A percentile compares a stretch with the other conserved stretches of the same genome.
Conservation (phyloP, 2,113 vertebrate genomes). For the Garra rufa region DNA sequence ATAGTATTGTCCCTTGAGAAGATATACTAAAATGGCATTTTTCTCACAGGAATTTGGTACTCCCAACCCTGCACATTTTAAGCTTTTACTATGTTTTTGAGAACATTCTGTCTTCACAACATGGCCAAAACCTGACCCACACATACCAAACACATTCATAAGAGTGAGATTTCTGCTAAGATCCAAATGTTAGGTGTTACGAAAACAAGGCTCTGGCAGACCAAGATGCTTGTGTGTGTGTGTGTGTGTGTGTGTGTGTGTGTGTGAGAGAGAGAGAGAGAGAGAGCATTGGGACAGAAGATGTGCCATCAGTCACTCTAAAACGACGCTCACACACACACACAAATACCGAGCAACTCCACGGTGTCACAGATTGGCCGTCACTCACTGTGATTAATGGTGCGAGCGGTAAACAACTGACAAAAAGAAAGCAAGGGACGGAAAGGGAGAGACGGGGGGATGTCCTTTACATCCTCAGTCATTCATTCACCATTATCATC, state of each 20-base stretch:
- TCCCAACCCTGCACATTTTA: too few species aligned
- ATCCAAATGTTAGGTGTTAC: conserved; percentile 62
- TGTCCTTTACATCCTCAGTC: conserved; percentile 13
- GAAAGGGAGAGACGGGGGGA: conserved; percentile 52
- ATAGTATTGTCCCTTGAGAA: too few species aligned
- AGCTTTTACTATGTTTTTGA: background rate
- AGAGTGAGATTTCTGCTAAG: conserved; percentile 29
- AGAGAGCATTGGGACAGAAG: conserved; percentile 5
- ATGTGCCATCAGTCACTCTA: conserved; percentile 42
- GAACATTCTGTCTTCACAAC: background rate
- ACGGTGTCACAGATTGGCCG: conserved; percentile 46
- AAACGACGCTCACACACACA: background rate
- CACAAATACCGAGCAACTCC: conserved; percentile 1
- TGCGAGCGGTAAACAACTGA: conserved; percentile 33
- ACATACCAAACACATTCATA: background rate
- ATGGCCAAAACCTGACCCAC: background rate
- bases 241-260: conserved; percentile 34
- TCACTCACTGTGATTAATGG: conserved; percentile 53
- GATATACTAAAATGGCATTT: too few species aligned
- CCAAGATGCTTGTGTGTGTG: conserved; percentile 3
- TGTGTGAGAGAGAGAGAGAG: background rate
- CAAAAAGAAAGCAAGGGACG: conserved; percentile 22
- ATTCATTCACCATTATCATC: background rate
- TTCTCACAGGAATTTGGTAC: background rate
- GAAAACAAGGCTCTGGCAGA: conserved; percentile 57